phyloP scores from a whole-genome alignment of 1,140 invertebrate species.

The Eumeta japonica region DNA sequence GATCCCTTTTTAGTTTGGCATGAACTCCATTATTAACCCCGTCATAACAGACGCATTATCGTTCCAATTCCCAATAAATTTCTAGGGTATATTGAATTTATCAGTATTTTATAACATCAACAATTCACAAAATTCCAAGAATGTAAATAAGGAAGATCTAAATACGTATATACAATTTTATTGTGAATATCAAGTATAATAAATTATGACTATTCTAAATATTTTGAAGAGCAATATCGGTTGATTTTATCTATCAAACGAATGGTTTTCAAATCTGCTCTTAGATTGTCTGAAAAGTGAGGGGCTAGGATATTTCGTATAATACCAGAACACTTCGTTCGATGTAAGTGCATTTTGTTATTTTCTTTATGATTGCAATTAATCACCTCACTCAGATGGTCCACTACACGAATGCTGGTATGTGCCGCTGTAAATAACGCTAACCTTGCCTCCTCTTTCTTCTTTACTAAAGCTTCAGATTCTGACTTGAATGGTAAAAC shows the following conservation, averaged over 20 bases:
- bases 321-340: slow-evolving; percentile 6
- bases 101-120: slow-evolving; percentile 12
- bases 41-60: slow-evolving; percentile 35
- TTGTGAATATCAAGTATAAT: slow-evolving; percentile 19
- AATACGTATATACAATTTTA: slow-evolving; percentile 18
- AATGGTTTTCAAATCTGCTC: slow-evolving; percentile 8
- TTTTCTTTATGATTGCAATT: no score
- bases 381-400: no score
- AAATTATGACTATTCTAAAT: slow-evolving; percentile 32
- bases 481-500: no score
- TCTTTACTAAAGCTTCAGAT: no score
- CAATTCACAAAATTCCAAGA: no score
- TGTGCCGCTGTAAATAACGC: no score
- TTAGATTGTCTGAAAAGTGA: no score
- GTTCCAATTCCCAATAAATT: slow-evolving; percentile 33
- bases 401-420: no score
- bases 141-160: slow-evolving; percentile 14
- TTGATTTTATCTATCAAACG: slow-evolving; percentile 11
- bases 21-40: slow-evolving; percentile 34
- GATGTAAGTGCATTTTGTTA: slow-evolving; percentile 8
- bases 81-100: slow-evolving; percentile 12
- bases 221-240: no score
- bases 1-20: slow-evolving; percentile 17
- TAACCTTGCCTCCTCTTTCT: no score
- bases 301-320: slow-evolving; percentile 10